Conservation (phyloP, 92 coral and sea anemone genomes). For the Blastomussa wellsi region DNA sequence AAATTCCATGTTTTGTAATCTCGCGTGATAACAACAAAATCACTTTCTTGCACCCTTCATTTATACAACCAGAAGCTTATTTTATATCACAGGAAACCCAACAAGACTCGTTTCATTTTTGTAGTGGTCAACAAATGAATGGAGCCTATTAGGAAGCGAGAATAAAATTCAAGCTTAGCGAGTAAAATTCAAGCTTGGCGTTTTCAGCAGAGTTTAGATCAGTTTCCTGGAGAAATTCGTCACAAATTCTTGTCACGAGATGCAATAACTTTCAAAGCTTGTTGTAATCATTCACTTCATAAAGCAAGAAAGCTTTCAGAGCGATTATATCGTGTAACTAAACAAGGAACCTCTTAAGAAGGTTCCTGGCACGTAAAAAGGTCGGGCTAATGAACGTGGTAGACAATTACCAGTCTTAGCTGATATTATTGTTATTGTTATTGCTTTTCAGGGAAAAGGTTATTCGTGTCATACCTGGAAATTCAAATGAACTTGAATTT, state of each 20-base stretch:
- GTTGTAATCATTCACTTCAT: not conserved
- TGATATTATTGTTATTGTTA: too few relatives aligned
- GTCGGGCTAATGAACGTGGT: not conserved
- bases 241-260: not conserved
- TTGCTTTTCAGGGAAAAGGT: constrained; percentile 68
- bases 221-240: not conserved
- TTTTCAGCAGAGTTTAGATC: not conserved
- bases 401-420: not conserved
- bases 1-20: too few relatives aligned
- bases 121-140: not conserved
- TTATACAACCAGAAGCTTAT: too few relatives aligned
- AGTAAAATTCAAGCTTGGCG: not conserved
- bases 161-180: not conserved
- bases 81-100: not conserved
- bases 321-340: too few relatives aligned
- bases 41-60: too few relatives aligned
- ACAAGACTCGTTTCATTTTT: not conserved
- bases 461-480: constrained; percentile 61
- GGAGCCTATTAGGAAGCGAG: not conserved
- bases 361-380: too few relatives aligned
- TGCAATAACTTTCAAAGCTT: not conserved
- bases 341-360: too few relatives aligned
- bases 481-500: constrained; percentile 48
- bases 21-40: too few relatives aligned
- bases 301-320: not conserved